These are phyloP conservation scores for Ceyx cyanopectus DNA, from an alignment of 2,113 vertebrate species.

Conservation along the genomic window DNA sequence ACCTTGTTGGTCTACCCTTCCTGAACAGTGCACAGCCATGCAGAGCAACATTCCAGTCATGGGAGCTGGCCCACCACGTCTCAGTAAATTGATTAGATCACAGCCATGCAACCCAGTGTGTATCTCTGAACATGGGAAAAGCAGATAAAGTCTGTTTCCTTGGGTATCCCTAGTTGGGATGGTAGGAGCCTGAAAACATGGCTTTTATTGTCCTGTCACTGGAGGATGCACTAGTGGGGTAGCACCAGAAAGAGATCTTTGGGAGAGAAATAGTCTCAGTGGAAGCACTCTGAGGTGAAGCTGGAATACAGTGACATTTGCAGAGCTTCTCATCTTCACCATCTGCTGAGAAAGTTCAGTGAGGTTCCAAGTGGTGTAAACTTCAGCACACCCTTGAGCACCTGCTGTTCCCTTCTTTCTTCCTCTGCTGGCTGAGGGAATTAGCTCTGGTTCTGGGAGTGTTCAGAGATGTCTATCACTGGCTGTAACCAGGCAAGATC, in stretches of 20 bases:
- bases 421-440: neutral
- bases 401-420: neutral
- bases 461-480: neutral
- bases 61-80: too few relatives aligned
- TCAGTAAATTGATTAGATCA: too few relatives aligned
- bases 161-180: neutral
- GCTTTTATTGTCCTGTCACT: neutral
- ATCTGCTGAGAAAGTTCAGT: neutral
- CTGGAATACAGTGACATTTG: neutral
- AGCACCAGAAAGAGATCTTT: neutral
- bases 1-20: too few relatives aligned
- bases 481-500: neutral
- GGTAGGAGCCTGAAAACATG: neutral
- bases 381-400: neutral
- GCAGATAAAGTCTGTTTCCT: neutral
- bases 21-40: too few relatives aligned
- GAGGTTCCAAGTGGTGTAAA: neutral
- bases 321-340: neutral
- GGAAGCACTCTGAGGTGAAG: neutral
- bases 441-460: neutral
- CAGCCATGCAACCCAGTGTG: too few relatives aligned
- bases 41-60: too few relatives aligned
- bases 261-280: neutral
- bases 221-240: neutral
- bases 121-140: neutral